Evolutionary conservation across 2,113 vertebrate species (phyloP), one percentile per base, ranked within the genome.

Genomic region (Hippocampus mohnikei): DNA sequence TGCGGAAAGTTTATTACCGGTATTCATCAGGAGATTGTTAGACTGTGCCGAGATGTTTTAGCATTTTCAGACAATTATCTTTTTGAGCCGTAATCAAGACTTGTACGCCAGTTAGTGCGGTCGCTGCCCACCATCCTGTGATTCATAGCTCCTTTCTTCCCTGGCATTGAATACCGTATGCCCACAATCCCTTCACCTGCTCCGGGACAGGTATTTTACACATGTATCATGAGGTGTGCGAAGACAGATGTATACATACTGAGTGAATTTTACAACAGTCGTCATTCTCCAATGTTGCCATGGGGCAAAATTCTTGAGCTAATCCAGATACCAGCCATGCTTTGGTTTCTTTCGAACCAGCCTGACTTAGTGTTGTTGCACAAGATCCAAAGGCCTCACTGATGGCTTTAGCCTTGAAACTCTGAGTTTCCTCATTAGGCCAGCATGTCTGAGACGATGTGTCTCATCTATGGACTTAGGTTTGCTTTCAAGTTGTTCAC

Each of bases 241-340:
- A 15, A 71, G 69, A 59, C 5, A 1, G 9, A 74, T 59, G 50
- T 15, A 21, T 60, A 41, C 16, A 21, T 60, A 41, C 16, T 2
- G 1, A 5, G 15, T 25, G 20, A 56, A 52, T 75, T 76, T 71
- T 63, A 69, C 61, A 18, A 13, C 59, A 66, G 58, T 63, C 40
- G 55, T 76, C 66, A 62, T 10, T 70, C 63, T 60, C 20, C 37
- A 7, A 41, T 60, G 64, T 63, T 59, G 60, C 78, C 61, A 60
- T 52, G 41, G 50, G 75, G 59, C 20, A 33, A 73, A 77, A 84
- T 86, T 64, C 75, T 75, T 78, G 71, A 85, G 66, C 68, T 81
- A 13, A 56, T 52, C 44, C 60, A 75, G 66, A 89, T 88, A 67
- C 77, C 76, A 59, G 41, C 15, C 42, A 69, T 81, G 66, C 75